A percentile compares a stretch with the other conserved stretches of the same genome.
Evolutionary conservation across 2,113 vertebrate species (phyloP).

Genomic region (Glaucidium brasilianum): DNA sequence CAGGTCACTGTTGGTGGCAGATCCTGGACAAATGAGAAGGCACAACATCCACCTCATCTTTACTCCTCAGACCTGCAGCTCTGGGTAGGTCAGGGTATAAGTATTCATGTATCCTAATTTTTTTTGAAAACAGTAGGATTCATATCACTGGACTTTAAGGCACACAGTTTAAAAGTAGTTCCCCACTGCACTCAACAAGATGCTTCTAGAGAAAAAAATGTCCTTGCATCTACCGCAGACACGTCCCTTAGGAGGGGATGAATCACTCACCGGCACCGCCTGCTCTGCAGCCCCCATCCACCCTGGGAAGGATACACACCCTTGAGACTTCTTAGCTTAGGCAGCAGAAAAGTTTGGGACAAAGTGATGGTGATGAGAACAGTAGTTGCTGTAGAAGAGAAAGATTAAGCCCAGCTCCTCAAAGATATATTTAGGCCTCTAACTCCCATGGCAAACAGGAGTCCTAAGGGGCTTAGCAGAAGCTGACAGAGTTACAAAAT

Average conservation of each 20-base stretch:
- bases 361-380: background rate
- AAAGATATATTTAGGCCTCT: background rate
- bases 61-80: background rate
- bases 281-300: background rate
- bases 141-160: background rate
- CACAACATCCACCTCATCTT: background rate
- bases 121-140: background rate
- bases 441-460: background rate
- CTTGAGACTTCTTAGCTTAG: background rate
- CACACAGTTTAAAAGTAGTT: background rate
- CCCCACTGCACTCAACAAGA: background rate
- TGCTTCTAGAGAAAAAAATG: background rate
- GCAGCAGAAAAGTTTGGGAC: background rate
- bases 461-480: background rate
- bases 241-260: background rate
- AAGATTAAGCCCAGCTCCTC: background rate
- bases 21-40: background rate
- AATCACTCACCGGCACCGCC: accelerated
- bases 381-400: background rate
- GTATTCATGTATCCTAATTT: background rate
- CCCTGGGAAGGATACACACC: background rate
- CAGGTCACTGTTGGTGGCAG: background rate
- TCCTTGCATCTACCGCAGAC: background rate
- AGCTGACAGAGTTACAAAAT: background rate
- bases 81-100: background rate